Conservation (phyloP, 2,797 vertebrate species). For the Brachyrhaphis roseni region DNA sequence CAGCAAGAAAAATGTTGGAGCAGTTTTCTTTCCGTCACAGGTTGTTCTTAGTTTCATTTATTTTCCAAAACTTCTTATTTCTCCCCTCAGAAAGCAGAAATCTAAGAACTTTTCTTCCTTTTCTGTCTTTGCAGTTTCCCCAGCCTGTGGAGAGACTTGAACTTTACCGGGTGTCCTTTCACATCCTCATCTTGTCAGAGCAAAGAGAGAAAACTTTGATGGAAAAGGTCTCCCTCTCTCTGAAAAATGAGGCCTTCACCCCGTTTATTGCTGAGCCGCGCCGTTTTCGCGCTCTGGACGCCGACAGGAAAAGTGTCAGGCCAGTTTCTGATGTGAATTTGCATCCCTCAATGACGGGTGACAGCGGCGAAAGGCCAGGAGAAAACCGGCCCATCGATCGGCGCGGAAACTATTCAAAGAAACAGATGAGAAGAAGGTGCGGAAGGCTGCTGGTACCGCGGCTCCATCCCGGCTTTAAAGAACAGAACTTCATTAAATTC, state of each 20-base stretch:
- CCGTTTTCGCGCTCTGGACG: constrained; percentile 58
- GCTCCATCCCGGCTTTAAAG: constrained; percentile 82
- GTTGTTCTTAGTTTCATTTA: background rate
- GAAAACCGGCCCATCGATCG: constrained; percentile 96
- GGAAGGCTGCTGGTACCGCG: constrained; percentile 37
- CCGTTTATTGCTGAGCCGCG: constrained; percentile 82
- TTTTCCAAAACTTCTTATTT: background rate
- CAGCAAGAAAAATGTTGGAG: no score
- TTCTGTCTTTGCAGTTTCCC: constrained; percentile 16
- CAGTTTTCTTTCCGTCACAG: background rate
- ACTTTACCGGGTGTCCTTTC: constrained; percentile 64
- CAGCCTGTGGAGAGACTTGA: constrained; percentile 31
- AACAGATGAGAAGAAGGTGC: constrained; percentile 93
- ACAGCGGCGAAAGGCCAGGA: constrained; percentile 95
- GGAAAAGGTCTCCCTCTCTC: constrained; percentile 71
- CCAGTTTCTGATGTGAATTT: constrained; percentile 94
- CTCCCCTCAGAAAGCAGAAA: constrained; percentile 1
- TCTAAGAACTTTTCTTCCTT: constrained; percentile 21
- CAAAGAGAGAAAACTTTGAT: constrained; percentile 69
- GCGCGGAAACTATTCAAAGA: constrained; percentile 92
- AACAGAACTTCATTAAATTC: constrained; percentile 97
- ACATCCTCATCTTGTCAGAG: constrained; percentile 59
- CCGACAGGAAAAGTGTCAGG: constrained; percentile 89
- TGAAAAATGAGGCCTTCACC: constrained; percentile 65
- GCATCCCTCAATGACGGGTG: constrained; percentile 94